Base-by-base conservation (phyloP, 2,113 vertebrate species). In the Marcusenius ussheri region DNA sequence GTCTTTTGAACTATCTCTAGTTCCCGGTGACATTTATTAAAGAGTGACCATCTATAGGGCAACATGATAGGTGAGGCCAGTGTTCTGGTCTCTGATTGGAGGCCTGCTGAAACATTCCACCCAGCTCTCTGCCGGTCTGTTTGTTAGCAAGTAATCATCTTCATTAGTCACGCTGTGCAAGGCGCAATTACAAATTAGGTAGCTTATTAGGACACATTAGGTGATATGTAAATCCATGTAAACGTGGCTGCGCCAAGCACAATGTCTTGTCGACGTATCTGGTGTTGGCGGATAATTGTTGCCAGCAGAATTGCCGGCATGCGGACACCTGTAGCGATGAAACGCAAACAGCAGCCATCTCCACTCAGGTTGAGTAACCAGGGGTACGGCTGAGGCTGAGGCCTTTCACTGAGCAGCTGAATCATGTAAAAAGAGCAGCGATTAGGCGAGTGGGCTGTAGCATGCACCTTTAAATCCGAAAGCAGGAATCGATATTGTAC, bases 171-270 rank as follows among this genome's bases (percentile, higher is more conserved):
- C 46, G 24, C 83, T 50, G 45, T 50, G 83, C 83, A 47, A 86
- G 83, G 83, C 45, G 24, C 83, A 86, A 86, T 86, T 47, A 50
- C 45, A 86, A 85, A 86, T 86, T 86, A 86, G 17, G 47, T 50
- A 86, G 42, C 83, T 86, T 86, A 86, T 86, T 86, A 86, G 24
- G 47, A 27, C 45, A 47, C 83, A 86, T 86, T 47, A 86, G 83
- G 45, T 86, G 45, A 86, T 47, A 49, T 49, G 83, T 85, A 85
- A 49, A 85, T 85, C 83, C 83, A 49, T 47, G 83, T 86, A 86
- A 47, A 50, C 9, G 3, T 21, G 46, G 24, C 70, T 0, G 31
- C 35, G 31, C 13, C 47, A 10, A 86, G 45, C 24, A 13, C 10
- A 46, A n/a, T 3, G 83, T 49, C 83, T 47, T n/a, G 9, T 13